Evolutionary conservation across 2,888 invertebrate species (phyloP).

Genomic region (Nemotelus pantherinus): DNA sequence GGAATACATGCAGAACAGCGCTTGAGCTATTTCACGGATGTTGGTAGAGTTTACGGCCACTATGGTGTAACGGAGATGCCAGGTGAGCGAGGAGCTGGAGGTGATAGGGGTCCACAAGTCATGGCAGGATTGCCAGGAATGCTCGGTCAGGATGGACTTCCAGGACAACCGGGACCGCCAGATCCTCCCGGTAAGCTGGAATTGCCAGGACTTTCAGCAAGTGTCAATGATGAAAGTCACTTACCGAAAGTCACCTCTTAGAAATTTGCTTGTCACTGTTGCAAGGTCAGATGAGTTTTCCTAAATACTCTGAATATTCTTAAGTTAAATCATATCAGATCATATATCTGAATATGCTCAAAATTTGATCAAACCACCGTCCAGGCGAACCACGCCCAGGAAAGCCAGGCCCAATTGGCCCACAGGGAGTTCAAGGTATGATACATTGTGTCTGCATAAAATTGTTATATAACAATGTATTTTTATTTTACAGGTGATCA

Average conservation of each 20-base stretch:
- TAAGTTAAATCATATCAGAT: conserved; percentile 67
- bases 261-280: conserved; percentile 70
- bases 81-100: conserved; percentile 53
- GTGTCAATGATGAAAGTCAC: not conserved
- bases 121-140: conserved; percentile 69
- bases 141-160: conserved; percentile 68
- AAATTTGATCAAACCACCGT: conserved; percentile 69
- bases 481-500: conserved; percentile 66
- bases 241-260: not conserved
- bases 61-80: conserved; percentile 60
- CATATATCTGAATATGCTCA: conserved; percentile 77
- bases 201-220: conserved; percentile 63
- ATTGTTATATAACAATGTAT: not conserved
- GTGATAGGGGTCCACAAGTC: conserved; percentile 70
- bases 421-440: conserved; percentile 68
- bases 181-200: conserved; percentile 76
- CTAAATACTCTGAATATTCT: not conserved
- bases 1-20: conserved; percentile 6
- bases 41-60: conserved; percentile 56
- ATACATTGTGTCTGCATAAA: not conserved
- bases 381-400: conserved; percentile 75
- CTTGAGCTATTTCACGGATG: not conserved
- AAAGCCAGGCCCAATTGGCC: conserved; percentile 75
- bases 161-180: conserved; percentile 64
- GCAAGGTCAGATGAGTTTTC: conserved; percentile 67